Evolutionary conservation across 1,140 invertebrate species (phyloP).

Genomic region (Ctenoplectra terminalis): DNA sequence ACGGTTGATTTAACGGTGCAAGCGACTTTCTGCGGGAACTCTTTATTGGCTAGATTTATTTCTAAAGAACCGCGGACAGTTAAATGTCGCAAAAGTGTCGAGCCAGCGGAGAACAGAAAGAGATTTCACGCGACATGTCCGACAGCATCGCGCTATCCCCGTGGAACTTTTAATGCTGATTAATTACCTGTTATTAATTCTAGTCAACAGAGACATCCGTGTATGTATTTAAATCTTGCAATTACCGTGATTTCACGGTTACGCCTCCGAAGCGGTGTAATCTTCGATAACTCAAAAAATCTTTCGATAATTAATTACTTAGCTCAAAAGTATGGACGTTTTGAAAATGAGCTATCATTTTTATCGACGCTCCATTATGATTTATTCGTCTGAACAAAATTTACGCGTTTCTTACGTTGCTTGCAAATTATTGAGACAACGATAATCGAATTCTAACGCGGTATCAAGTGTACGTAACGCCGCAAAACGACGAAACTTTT

Average conservation of each 20-base stretch:
- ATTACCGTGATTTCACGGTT: slow-evolving; percentile 26
- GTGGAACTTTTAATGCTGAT: slow-evolving; percentile 21
- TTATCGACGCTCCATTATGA: background rate
- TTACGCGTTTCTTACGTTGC: background rate
- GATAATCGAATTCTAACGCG: no score
- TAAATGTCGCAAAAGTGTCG: background rate
- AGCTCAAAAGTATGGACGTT: no score
- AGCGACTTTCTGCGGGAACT: background rate
- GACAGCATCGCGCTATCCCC: background rate
- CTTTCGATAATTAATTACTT: background rate
- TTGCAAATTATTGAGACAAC: no score
- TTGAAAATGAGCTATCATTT: background rate
- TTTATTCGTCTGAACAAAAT: background rate
- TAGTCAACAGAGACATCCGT: background rate
- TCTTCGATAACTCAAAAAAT: background rate
- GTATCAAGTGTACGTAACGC: background rate
- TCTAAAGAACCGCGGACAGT: background rate
- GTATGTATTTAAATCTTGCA: background rate
- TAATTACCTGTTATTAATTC: slow-evolving; percentile 24
- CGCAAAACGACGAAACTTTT: background rate
- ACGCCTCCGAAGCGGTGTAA: background rate
- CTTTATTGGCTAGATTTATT: background rate
- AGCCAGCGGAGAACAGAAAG: background rate
- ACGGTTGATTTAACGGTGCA: background rate
- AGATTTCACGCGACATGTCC: background rate